Conservation (phyloP, 2,888 invertebrate genomes). For the Melitaea athalia region DNA sequence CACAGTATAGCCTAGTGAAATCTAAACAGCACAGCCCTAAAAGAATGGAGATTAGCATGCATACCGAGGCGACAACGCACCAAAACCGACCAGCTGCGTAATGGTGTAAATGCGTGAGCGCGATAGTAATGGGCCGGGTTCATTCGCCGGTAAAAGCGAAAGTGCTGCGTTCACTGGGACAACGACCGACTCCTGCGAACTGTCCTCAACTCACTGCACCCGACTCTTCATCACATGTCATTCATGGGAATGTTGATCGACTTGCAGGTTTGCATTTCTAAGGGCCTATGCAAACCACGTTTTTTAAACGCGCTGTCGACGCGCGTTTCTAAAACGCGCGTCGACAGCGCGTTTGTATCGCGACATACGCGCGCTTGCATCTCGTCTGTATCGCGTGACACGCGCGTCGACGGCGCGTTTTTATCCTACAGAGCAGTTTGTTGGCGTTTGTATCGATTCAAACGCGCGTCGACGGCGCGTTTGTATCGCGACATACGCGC, state of each 20-base stretch:
- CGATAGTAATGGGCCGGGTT: constrained; percentile 78
- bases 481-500: too few relatives aligned
- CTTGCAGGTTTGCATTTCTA: background rate
- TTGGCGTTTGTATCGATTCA: too few relatives aligned
- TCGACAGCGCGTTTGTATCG: too few relatives aligned
- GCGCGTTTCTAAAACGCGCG: too few relatives aligned
- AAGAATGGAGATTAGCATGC: constrained; percentile 71
- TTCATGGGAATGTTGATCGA: constrained; percentile 36
- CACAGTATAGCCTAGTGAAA: constrained; percentile 60
- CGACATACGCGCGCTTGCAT: too few relatives aligned
- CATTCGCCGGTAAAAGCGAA: constrained; percentile 81
- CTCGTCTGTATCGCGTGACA: too few relatives aligned
- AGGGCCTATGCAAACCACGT: too few relatives aligned
- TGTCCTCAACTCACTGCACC: constrained; percentile 64
- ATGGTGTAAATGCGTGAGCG: constrained; percentile 78
- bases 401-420: too few relatives aligned
- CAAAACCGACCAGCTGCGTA: constrained; percentile 64
- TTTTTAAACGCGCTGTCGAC: too few relatives aligned
- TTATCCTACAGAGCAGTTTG: too few relatives aligned
- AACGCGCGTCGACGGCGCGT: too few relatives aligned
- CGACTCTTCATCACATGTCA: constrained; percentile 58
- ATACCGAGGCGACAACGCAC: constrained; percentile 64
- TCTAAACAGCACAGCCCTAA: constrained; percentile 70
- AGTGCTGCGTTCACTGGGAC: constrained; percentile 80
- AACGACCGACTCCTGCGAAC: constrained; percentile 76